These are phyloP conservation scores for Dissostichus mawsoni DNA, from an alignment of 2,113 vertebrate genomes.

Conservation along the genomic window DNA sequence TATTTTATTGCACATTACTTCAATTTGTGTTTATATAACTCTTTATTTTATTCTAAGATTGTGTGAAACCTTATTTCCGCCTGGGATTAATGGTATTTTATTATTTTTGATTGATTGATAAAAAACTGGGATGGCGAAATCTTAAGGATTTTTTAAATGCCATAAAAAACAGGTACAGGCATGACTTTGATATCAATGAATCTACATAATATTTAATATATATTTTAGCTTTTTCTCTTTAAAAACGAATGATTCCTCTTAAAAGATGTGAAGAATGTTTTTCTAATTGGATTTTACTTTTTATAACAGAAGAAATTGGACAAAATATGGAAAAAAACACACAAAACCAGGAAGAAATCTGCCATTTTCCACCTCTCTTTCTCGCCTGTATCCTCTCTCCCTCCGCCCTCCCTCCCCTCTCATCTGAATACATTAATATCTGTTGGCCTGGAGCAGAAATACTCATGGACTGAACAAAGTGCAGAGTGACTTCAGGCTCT, in stretches of 20 bases:
- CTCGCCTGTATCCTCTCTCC: slow-evolving; percentile 30
- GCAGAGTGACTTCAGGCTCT: slow-evolving; percentile 90
- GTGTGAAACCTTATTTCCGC: no score
- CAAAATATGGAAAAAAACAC: slow-evolving; percentile 10
- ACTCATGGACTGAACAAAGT: slow-evolving; percentile 90
- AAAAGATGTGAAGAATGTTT: not conserved
- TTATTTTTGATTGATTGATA: no score
- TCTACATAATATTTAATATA: no score
- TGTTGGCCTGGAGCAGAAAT: slow-evolving; percentile 87
- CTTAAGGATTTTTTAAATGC: no score
- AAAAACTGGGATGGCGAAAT: no score
- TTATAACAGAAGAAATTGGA: not conserved
- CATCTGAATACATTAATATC: slow-evolving; percentile 96
- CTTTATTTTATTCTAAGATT: no score
- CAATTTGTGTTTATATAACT: no score
- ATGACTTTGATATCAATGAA: no score
- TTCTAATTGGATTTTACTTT: not conserved
- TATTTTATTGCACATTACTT: no score
- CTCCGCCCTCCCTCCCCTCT: slow-evolving; percentile 59
- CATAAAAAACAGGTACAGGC: no score
- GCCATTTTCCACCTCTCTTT: slow-evolving; percentile 35
- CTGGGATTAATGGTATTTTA: no score
- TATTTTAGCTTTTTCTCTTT: not conserved
- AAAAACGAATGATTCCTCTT: not conserved
- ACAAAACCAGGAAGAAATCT: slow-evolving; percentile 3